These are phyloP conservation scores for Cuniculus paca DNA, from an alignment of 2,797 vertebrate genomes.

Conservation along the genomic window DNA sequence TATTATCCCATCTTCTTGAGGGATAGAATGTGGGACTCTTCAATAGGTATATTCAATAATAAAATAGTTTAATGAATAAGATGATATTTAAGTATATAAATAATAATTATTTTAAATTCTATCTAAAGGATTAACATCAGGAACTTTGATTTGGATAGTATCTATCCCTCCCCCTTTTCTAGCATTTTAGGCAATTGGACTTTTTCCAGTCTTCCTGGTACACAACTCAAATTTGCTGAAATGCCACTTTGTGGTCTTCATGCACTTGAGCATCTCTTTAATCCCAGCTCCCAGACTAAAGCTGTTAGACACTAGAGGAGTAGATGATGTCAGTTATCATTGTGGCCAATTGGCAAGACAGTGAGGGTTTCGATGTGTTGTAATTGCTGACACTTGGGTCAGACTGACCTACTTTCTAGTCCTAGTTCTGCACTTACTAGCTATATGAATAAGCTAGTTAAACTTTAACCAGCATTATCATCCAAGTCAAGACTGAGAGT, in stretches of 20 bases:
- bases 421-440: background rate
- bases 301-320: background rate
- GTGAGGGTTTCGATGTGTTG: background rate
- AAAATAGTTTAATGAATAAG: background rate
- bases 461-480: background rate
- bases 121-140: background rate
- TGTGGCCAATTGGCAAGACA: background rate
- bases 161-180: background rate
- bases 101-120: background rate
- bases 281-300: background rate
- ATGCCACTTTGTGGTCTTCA: background rate
- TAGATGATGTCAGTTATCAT: background rate
- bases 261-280: background rate
- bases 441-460: background rate
- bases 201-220: background rate
- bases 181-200: background rate
- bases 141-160: background rate
- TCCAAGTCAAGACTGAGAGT: background rate
- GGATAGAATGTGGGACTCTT: background rate
- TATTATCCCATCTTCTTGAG: background rate
- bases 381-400: background rate
- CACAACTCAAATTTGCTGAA: slow-evolving; percentile 1
- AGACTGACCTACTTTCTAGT: background rate
- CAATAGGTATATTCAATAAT: background rate
- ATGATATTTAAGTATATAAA: background rate